Conservation (phyloP, 2,797 vertebrate genomes). For the Poecile montanus region DNA sequence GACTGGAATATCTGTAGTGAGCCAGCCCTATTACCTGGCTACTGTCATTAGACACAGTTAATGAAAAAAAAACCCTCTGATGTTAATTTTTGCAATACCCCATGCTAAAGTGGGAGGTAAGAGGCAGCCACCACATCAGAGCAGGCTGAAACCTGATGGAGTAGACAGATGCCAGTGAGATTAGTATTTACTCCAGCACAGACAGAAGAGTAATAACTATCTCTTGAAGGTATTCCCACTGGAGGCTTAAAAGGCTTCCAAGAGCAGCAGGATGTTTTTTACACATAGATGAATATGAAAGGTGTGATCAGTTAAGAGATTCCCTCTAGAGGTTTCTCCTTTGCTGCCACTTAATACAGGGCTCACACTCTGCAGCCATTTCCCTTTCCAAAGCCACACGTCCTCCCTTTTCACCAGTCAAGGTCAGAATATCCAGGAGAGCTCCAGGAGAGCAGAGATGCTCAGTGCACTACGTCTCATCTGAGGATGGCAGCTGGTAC, state of each 20-base stretch:
- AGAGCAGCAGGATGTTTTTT: conserved; percentile 33
- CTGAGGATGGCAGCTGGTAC: neutral
- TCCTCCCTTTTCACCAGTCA: neutral
- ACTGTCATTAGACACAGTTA: neutral
- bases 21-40: neutral
- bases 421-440: neutral
- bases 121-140: neutral
- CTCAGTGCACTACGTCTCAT: fast-evolving
- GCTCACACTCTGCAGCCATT: neutral
- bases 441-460: neutral
- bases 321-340: neutral
- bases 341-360: neutral
- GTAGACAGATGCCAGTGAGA: neutral
- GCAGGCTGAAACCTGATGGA: neutral
- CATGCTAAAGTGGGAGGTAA: neutral
- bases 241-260: conserved; percentile 45
- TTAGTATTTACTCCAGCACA: conserved; percentile 1
- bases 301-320: neutral
- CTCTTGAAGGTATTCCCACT: conserved; percentile 10
- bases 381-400: neutral
- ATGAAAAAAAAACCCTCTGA: neutral
- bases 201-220: neutral
- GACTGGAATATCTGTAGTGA: neutral
- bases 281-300: conserved; percentile 29
- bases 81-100: neutral